A percentile compares a stretch with the other conserved stretches of the same genome.
Conservation (phyloP, 2,888 invertebrate species). For the Colletes collaris region DNA sequence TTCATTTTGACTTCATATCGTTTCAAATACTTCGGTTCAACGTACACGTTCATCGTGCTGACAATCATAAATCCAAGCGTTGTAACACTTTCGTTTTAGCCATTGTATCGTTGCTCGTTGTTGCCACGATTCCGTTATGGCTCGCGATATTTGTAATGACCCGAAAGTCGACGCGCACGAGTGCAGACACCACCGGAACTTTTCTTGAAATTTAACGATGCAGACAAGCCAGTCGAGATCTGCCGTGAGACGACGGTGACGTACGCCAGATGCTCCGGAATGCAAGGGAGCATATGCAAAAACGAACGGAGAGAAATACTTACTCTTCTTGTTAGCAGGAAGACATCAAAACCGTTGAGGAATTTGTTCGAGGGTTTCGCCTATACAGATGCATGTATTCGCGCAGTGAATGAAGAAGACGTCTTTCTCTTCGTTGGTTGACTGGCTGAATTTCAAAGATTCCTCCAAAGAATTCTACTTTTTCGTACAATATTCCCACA, state of each 20-base stretch:
- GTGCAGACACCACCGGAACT: slow-evolving; percentile 31
- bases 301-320: slow-evolving; percentile 51
- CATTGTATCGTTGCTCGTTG: no score
- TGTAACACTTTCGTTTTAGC: no score
- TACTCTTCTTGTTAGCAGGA: slow-evolving; percentile 33
- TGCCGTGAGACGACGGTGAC: slow-evolving; percentile 24
- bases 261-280: slow-evolving; percentile 39
- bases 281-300: slow-evolving; percentile 49
- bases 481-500: slow-evolving; percentile 10
- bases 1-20: no score
- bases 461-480: slow-evolving; percentile 32
- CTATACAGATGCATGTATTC: slow-evolving; percentile 15
- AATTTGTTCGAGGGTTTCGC: slow-evolving; percentile 47
- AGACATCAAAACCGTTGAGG: slow-evolving; percentile 44
- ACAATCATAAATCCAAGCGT: no score
- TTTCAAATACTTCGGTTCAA: no score
- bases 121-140: slow-evolving; percentile 15
- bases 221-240: slow-evolving; percentile 33
- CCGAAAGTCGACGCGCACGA: slow-evolving; percentile 36
- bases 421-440: slow-evolving; percentile 38
- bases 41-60: no score
- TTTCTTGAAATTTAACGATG: slow-evolving; percentile 36
- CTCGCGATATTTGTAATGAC: slow-evolving; percentile 51
- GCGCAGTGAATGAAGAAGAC: slow-evolving; percentile 45
- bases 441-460: slow-evolving; percentile 35